These are phyloP conservation scores for Platycercus adscitus DNA, from an alignment of 2,113 vertebrate species.

Conservation along the genomic window DNA sequence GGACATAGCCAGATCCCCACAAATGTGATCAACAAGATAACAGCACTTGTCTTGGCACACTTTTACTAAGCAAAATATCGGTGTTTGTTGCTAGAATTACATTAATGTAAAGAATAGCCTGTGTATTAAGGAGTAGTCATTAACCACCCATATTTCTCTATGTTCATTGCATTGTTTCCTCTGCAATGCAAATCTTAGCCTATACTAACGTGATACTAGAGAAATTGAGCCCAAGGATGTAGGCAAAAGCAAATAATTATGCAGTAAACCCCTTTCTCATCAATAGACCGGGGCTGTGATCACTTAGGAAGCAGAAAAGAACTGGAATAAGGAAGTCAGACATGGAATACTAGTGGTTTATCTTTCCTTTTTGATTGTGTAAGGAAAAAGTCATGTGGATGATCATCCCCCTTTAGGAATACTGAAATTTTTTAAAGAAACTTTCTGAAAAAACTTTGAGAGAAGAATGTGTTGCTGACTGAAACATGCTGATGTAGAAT, in stretches of 20 bases:
- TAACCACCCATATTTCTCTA: not conserved
- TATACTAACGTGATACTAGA: not conserved
- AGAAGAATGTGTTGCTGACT: not conserved
- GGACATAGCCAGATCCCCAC: too few relatives aligned
- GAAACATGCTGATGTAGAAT: not conserved
- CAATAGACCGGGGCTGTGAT: not conserved
- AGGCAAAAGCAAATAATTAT: not conserved
- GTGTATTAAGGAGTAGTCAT: not conserved
- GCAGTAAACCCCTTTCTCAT: not conserved
- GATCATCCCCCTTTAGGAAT: not conserved
- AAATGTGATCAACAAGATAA: too few relatives aligned
- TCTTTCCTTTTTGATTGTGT: not conserved
- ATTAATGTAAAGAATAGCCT: not conserved
- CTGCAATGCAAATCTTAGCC: not conserved
- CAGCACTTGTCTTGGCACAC: not conserved
- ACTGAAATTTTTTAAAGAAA: not conserved
- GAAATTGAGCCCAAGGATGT: not conserved
- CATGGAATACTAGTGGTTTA: not conserved
- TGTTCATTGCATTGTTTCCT: not conserved
- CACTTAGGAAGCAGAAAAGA: not conserved
- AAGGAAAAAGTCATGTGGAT: not conserved
- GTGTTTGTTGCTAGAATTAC: not conserved
- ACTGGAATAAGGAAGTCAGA: not conserved
- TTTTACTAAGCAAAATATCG: not conserved
- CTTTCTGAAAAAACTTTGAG: not conserved